Base-by-base conservation (phyloP, 2,797 vertebrate species). In the Simalia tracyae region DNA sequence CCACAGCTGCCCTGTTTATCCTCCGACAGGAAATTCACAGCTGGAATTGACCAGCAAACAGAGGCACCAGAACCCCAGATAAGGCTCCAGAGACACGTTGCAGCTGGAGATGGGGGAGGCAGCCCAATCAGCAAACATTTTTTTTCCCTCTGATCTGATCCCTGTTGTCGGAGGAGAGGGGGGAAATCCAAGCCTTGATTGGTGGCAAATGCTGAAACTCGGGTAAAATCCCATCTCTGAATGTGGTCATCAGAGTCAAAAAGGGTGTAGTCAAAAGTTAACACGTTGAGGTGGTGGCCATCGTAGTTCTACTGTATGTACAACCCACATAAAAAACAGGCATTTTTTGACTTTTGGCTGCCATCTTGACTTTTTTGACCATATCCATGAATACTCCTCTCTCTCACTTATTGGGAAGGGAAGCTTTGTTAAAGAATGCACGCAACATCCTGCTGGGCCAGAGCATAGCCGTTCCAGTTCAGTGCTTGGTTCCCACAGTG, bases 21-120 rank as follows among this genome's bases (percentile, higher is more conserved):
- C 92, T 84, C 89, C 24, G 86, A 86, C 92, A 92, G 92, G 92
- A 90, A 92, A 92, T 88, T 88, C 86, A 59, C 92, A 90, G 92
- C 92, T 92, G 89, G 92, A 89, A 92, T 87, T 56, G 86, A 88
- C 89, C 85, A 6, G 60, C 89, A 63, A 92, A 87, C 68, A 1
- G 66, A 92, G 92, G 85, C 92, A 87, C 68, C 86, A 84, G 64
- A 54, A 66, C 31, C 63, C 84, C 64, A 89, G 92, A 90, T 92
- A 92, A 92, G 89, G 89, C 68, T 86, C 5, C 14, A 59, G 63
- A 89, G 59, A 91, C 4, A 14, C 8, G 5, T 84, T 88, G 17
- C 91, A 92, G 91, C 91, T 88, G 91, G 86, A 91, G 46, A 42
- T 57, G 76, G 61, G 56, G 36, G 19, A 86, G 87, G n/a, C n/a